phyloP scores from a whole-genome alignment of 2,113 vertebrate genomes.

The Deroptyus accipitrinus region DNA sequence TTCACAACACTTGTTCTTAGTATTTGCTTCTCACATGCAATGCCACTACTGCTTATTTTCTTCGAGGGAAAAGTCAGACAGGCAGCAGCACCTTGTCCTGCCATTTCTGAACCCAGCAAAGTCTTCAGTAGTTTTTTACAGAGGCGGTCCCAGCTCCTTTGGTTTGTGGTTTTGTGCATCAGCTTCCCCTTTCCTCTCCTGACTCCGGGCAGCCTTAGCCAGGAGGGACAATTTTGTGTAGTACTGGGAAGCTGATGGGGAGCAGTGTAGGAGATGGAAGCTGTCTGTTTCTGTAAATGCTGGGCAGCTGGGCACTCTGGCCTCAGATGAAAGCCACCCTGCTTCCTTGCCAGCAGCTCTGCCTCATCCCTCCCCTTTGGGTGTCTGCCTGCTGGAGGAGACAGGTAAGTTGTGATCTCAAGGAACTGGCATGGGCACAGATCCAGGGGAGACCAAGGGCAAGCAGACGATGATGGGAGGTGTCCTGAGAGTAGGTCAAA shows the following conservation, averaged over 20 bases:
- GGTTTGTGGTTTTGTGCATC: background rate
- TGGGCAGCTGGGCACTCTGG: background rate
- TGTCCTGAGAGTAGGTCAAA: background rate
- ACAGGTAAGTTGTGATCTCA: background rate
- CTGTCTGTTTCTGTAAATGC: background rate
- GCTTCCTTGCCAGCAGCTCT: background rate
- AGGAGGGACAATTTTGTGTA: background rate
- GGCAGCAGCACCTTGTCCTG: background rate
- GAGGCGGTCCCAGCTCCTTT: background rate
- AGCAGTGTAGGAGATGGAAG: background rate
- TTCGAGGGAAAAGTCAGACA: background rate
- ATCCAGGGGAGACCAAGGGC: background rate
- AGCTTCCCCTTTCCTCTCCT: background rate
- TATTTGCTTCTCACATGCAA: background rate
- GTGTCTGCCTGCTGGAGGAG: background rate
- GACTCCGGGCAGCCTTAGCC: background rate
- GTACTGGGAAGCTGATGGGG: background rate
- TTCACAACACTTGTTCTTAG: background rate
- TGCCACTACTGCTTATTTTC: background rate
- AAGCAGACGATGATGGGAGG: background rate
- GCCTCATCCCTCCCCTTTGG: background rate
- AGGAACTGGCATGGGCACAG: background rate
- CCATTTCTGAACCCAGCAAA: background rate
- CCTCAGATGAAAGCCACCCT: background rate
- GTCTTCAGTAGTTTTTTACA: background rate